phyloP scores from a whole-genome alignment of 2,797 vertebrate species.

The Acanthiza pusilla region DNA sequence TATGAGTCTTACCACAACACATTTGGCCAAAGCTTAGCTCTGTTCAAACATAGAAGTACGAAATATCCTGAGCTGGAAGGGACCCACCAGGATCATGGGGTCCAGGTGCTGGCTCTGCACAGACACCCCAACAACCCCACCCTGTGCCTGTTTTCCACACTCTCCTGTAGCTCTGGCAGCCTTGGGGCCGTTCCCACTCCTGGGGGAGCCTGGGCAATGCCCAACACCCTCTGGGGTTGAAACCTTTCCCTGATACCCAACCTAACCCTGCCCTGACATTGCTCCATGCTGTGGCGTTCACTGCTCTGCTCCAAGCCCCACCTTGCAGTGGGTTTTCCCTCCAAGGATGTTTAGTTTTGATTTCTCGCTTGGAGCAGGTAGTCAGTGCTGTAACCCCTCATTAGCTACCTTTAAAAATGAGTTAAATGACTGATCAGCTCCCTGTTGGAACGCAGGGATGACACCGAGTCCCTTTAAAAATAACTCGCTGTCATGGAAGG shows the following conservation, averaged over 20 bases:
- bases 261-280: accelerated
- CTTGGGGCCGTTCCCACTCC: accelerated
- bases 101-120: accelerated
- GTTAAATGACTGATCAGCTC: background rate
- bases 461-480: background rate
- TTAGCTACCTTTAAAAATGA: background rate
- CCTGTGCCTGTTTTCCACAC: too few species aligned
- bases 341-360: background rate
- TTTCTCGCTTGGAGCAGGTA: background rate
- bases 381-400: background rate
- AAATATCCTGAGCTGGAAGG: background rate
- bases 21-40: background rate
- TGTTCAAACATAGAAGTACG: background rate
- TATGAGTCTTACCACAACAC: background rate
- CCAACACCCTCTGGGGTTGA: background rate
- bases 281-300: background rate
- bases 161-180: background rate
- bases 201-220: background rate
- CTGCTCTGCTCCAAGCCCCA: background rate
- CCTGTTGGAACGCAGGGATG: background rate
- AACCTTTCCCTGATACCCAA: accelerated
- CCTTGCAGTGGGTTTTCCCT: background rate
- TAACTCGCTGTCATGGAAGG: background rate
- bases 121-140: background rate
- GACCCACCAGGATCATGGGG: background rate